Conservation (phyloP, 2,113 vertebrate genomes). For the Oryzias melastigma region DNA sequence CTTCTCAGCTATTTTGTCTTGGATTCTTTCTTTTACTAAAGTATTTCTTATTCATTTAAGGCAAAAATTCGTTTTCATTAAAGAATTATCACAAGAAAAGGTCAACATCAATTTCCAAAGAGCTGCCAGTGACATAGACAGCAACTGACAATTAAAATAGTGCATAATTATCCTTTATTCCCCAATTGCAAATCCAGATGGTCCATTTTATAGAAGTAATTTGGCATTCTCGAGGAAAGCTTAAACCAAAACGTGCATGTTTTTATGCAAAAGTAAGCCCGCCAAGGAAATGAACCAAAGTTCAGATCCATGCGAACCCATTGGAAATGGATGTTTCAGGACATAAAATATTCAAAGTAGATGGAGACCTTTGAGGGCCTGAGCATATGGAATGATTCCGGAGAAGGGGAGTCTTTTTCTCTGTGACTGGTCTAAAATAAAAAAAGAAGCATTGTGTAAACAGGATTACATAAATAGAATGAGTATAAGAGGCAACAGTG, state of each 20-base stretch:
- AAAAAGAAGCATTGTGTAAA: slow-evolving; percentile 95
- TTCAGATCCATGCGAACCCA: slow-evolving; percentile 39
- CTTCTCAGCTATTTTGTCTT: slow-evolving; percentile 29
- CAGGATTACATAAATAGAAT: slow-evolving; percentile 54
- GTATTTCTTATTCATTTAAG: slow-evolving; percentile 31
- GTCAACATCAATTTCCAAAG: slow-evolving; percentile 66
- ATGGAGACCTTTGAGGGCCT: slow-evolving; percentile 96
- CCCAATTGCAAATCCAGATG: background rate
- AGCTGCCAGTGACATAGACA: slow-evolving; percentile 35
- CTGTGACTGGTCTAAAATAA: slow-evolving; percentile 99
- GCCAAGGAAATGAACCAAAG: slow-evolving; percentile 5
- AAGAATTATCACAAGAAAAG: slow-evolving; percentile 40
- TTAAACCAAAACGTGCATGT: background rate
- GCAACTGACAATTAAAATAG: slow-evolving; percentile 9
- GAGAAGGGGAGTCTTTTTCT: slow-evolving; percentile 99
- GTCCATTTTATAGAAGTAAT: too few relatives aligned
- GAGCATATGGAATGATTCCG: slow-evolving; percentile 99
- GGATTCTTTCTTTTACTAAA: slow-evolving; percentile 15
- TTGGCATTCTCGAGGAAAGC: background rate
- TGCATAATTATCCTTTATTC: background rate
- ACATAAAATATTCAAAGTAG: slow-evolving; percentile 80
- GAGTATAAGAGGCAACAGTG: slow-evolving; percentile 47
- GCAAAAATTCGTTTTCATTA: slow-evolving; percentile 19
- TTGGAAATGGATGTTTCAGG: slow-evolving; percentile 61
- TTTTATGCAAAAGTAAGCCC: background rate